Conservation (phyloP, 2,888 invertebrate genomes). For the Ptilodon capucinus region DNA sequence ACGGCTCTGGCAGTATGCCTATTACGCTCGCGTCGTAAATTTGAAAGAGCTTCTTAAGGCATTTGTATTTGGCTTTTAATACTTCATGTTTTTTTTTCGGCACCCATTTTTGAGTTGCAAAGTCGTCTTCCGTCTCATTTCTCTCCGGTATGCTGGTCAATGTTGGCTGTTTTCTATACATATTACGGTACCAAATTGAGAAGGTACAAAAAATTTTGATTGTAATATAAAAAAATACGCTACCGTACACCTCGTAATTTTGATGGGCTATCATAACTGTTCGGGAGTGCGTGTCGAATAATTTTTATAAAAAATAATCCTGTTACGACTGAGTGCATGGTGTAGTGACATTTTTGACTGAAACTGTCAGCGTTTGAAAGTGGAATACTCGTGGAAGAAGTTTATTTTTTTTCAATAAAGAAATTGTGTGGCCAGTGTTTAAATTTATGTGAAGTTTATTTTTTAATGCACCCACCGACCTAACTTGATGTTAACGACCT, state of each 20-base stretch:
- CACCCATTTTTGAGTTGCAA: slow-evolving; percentile 59
- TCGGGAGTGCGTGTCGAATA: slow-evolving; percentile 34
- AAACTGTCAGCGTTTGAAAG: slow-evolving; percentile 8
- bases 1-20: slow-evolving; percentile 55
- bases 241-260: slow-evolving; percentile 60
- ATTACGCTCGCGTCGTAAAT: slow-evolving; percentile 73
- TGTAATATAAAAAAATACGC: slow-evolving; percentile 51
- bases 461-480: too few species aligned
- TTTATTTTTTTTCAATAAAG: background rate
- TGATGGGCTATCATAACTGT: slow-evolving; percentile 64
- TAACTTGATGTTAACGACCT: too few species aligned
- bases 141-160: slow-evolving; percentile 63
- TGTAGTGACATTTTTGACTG: slow-evolving; percentile 54
- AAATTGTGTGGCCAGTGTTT: slow-evolving; percentile 6
- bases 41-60: slow-evolving; percentile 72
- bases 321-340: slow-evolving; percentile 42
- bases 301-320: slow-evolving; percentile 32
- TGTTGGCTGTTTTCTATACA: slow-evolving; percentile 46
- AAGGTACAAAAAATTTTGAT: slow-evolving; percentile 56
- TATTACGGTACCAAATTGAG: slow-evolving; percentile 30
- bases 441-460: too few species aligned
- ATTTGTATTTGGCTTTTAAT: slow-evolving; percentile 73
- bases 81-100: slow-evolving; percentile 75
- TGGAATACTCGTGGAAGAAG: too few species aligned
- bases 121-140: slow-evolving; percentile 52